Conservation (phyloP, 1,140 invertebrate genomes). For the Bombus fervidus region DNA sequence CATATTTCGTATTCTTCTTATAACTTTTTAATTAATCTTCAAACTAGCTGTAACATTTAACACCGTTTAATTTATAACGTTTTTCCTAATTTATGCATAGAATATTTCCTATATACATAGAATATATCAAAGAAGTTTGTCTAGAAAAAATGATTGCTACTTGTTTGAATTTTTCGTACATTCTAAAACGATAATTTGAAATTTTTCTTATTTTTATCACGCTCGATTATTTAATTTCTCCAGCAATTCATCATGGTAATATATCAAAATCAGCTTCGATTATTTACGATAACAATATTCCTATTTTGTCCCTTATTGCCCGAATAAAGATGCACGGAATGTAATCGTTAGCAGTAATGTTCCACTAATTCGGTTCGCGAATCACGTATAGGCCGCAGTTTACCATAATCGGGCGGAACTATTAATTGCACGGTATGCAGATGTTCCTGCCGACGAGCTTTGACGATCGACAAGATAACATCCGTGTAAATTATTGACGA, state of each 20-base stretch:
- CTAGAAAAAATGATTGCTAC: too few relatives aligned
- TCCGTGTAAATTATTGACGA: slow-evolving; percentile 22
- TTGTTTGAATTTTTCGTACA: too few relatives aligned
- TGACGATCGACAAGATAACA: slow-evolving; percentile 25
- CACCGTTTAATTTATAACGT: too few relatives aligned
- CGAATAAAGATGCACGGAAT: slow-evolving; percentile 15
- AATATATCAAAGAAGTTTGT: too few relatives aligned
- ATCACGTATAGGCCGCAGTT: slow-evolving; percentile 35
- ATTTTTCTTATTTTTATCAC: neutral
- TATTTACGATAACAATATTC: too few relatives aligned
- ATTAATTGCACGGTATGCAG: slow-evolving; percentile 50
- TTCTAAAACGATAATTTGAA: too few relatives aligned
- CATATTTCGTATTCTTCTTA: too few relatives aligned
- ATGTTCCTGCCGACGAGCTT: slow-evolving; percentile 14
- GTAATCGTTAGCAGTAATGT: slow-evolving; percentile 31
- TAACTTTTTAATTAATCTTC: too few relatives aligned
- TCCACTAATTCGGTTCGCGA: slow-evolving; percentile 22
- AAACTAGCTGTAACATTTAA: too few relatives aligned
- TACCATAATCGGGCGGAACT: slow-evolving; percentile 56
- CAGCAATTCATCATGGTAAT: neutral
- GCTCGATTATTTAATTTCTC: neutral
- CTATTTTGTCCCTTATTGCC: neutral
- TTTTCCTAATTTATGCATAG: too few relatives aligned
- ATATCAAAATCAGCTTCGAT: neutral
- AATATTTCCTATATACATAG: too few relatives aligned